These are phyloP conservation scores for Tetragnatha versicolor DNA, from an alignment of 1,140 invertebrate genomes.

Conservation along the genomic window DNA sequence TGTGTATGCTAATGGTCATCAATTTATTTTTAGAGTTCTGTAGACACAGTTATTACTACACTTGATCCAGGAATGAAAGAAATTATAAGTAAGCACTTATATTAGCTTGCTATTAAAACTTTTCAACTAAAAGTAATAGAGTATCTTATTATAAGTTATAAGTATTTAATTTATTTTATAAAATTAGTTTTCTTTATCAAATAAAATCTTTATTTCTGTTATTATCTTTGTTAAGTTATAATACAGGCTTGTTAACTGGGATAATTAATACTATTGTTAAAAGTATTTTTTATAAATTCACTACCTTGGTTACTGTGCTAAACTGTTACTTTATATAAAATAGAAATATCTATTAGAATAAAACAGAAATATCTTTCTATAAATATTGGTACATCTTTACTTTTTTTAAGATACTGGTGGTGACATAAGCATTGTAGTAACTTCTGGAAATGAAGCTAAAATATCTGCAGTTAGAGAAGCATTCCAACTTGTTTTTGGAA, in stretches of 20 bases:
- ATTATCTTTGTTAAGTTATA: neutral
- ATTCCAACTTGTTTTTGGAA: slow-evolving; percentile 81
- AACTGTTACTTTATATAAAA: too few relatives aligned
- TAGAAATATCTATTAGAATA: too few relatives aligned
- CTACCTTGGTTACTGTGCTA: too few relatives aligned
- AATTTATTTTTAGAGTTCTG: slow-evolving; percentile 70
- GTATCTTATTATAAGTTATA: neutral
- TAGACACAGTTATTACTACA: slow-evolving; percentile 86
- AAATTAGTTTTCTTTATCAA: neutral
- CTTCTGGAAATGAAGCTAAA: slow-evolving; percentile 80
- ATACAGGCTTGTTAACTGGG: too few relatives aligned
- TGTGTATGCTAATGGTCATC: too few relatives aligned
- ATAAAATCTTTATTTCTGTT: neutral
- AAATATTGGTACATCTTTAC: too few relatives aligned
- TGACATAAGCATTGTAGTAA: slow-evolving; percentile 77
- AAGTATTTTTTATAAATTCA: too few relatives aligned
- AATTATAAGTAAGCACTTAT: slow-evolving; percentile 75
- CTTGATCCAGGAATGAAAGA: slow-evolving; percentile 90
- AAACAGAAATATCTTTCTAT: too few relatives aligned
- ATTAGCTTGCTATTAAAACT: neutral
- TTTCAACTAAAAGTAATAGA: neutral
- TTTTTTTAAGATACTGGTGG: slow-evolving; percentile 75
- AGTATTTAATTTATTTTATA: neutral
- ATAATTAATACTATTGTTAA: too few relatives aligned
- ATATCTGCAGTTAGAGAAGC: slow-evolving; percentile 81